These are phyloP conservation scores for Hydrotaea diabolus DNA, from an alignment of 2,888 invertebrate genomes.

Conservation along the genomic window DNA sequence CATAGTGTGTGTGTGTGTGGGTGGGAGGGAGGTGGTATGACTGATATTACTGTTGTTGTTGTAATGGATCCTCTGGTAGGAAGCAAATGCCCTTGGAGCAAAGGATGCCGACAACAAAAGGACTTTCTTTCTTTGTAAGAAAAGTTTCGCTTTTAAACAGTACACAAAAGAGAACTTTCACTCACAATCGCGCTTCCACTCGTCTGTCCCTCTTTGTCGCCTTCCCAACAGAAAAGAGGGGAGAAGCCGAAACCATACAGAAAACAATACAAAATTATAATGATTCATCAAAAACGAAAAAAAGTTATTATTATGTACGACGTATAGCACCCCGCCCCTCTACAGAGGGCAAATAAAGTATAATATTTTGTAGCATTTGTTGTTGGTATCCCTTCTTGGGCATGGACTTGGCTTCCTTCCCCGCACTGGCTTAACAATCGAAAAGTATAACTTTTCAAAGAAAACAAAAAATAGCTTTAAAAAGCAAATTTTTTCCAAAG, in stretches of 20 bases:
- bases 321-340: background rate
- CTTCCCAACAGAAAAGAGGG: too few relatives aligned
- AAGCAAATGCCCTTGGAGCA: background rate
- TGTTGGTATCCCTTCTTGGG: background rate
- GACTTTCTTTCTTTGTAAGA: background rate
- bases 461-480: background rate
- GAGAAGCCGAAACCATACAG: background rate
- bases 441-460: constrained; percentile 18
- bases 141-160: constrained; percentile 39
- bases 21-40: too few relatives aligned
- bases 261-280: constrained; percentile 14
- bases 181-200: background rate
- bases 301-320: constrained; percentile 20
- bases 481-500: background rate
- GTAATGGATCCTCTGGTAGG: background rate
- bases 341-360: background rate
- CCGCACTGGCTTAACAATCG: constrained; percentile 6
- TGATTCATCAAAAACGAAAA: constrained; percentile 33
- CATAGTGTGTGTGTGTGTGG: background rate
- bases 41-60: too few relatives aligned
- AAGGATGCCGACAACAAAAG: constrained; percentile 6
- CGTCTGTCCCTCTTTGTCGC: background rate
- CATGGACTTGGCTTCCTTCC: background rate
- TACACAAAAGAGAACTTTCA: background rate
- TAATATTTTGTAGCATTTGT: constrained; percentile 18